These are phyloP conservation scores for Rhadina sibilatrix DNA, from an alignment of 2,113 vertebrate genomes.

Conservation along the genomic window DNA sequence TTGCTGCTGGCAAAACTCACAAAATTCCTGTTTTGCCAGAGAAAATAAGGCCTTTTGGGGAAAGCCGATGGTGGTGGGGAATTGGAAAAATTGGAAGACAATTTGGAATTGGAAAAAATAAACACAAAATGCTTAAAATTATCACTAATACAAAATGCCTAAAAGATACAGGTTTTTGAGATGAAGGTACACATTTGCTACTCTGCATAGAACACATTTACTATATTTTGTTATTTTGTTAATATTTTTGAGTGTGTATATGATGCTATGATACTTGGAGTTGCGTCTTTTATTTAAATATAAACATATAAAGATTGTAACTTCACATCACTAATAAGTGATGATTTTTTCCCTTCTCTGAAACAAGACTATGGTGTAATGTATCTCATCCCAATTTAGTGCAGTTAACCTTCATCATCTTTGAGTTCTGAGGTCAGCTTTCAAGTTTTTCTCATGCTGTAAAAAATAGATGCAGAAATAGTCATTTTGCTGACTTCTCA, in stretches of 20 bases:
- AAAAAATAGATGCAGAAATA: neutral
- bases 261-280: neutral
- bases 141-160: neutral
- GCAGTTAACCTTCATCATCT: neutral
- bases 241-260: neutral
- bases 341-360: neutral
- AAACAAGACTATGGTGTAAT: neutral
- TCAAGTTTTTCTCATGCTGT: neutral
- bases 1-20: neutral
- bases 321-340: neutral
- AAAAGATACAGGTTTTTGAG: neutral
- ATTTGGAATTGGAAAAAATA: neutral
- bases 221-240: neutral
- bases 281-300: neutral
- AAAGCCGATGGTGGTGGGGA: rapidly evolving
- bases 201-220: neutral
- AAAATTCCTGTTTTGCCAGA: neutral
- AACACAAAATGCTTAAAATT: neutral
- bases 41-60: neutral
- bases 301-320: neutral
- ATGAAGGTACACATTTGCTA: rapidly evolving
- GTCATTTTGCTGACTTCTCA: neutral
- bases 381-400: neutral
- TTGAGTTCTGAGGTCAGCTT: neutral
- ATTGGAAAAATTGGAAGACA: too few species aligned